Conservation (phyloP, 2,797 vertebrate genomes). For the Bradypodion pumilum region DNA sequence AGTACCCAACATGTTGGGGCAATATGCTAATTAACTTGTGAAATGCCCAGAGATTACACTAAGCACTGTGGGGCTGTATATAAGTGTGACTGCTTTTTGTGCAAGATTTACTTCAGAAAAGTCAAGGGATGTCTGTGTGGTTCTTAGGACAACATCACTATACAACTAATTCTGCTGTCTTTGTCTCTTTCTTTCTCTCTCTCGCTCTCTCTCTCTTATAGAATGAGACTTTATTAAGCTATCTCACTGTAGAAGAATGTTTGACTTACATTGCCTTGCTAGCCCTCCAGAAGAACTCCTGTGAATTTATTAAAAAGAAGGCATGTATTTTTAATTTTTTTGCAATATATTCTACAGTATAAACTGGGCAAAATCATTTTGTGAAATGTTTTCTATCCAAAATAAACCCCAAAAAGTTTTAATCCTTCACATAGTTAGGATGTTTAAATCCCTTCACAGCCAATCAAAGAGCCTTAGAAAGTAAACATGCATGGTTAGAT, state of each 20-base stretch:
- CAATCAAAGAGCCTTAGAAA: too few relatives aligned
- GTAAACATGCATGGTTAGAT: too few relatives aligned
- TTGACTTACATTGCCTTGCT: slow-evolving; percentile 89
- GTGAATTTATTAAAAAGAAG: slow-evolving; percentile 83
- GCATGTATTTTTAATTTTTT: slow-evolving; percentile 67
- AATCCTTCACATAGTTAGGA: neutral
- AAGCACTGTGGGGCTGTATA: too few relatives aligned
- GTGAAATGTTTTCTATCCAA: neutral
- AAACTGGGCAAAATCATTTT: neutral
- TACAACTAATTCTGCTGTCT: slow-evolving; percentile 20
- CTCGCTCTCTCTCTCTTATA: slow-evolving; percentile 59
- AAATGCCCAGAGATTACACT: too few relatives aligned
- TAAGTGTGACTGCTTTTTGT: neutral
- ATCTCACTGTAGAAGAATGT: slow-evolving; percentile 91
- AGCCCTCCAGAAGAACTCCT: slow-evolving; percentile 79
- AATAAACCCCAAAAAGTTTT: neutral
- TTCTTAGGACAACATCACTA: neutral
- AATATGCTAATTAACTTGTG: too few relatives aligned
- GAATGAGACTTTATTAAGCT: slow-evolving; percentile 89
- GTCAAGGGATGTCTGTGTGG: neutral
- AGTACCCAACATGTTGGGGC: too few relatives aligned
- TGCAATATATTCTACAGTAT: neutral
- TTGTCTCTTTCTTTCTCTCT: neutral
- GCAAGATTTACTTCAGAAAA: neutral
- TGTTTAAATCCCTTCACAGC: neutral